A percentile compares a stretch with the other conserved stretches of the same genome.
Conservation (phyloP, 2,888 invertebrate species). For the Hedya salicella region DNA sequence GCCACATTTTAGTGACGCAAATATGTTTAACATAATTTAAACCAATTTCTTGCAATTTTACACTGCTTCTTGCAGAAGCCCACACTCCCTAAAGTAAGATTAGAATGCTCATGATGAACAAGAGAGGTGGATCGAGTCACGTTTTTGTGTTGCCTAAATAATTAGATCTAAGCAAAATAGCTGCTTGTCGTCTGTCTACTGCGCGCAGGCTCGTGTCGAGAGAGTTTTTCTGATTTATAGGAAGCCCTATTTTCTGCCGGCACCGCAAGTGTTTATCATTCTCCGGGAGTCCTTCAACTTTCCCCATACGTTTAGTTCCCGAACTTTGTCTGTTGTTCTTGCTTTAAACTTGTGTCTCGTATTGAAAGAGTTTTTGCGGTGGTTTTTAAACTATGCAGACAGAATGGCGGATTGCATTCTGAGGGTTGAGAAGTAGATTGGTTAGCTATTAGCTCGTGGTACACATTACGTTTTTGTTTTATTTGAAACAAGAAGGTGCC, state of each 20-base stretch:
- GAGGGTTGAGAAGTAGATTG: background rate
- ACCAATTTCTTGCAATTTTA: too few species aligned
- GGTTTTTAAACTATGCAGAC: constrained; percentile 30
- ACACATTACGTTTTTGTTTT: too few species aligned
- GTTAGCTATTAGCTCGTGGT: too few species aligned
- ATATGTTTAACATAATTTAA: too few species aligned
- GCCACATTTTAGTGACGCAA: too few species aligned
- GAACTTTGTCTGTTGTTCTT: constrained; percentile 54
- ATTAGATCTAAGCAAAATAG: too few species aligned
- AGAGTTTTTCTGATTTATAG: constrained; percentile 47
- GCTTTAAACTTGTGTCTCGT: constrained; percentile 44
- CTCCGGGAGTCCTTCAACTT: constrained; percentile 60
- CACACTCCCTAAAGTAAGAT: too few species aligned
- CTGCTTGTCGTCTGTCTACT: constrained; percentile 15
- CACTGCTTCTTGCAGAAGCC: too few species aligned
- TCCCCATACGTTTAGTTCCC: constrained; percentile 59
- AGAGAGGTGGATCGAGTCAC: too few species aligned
- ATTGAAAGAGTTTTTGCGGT: constrained; percentile 19
- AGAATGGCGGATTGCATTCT: constrained; percentile 12
- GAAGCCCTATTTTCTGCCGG: constrained; percentile 37
- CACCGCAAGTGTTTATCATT: constrained; percentile 59
- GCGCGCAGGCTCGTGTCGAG: constrained; percentile 7
- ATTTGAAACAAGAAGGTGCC: too few species aligned
- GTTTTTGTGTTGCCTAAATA: too few species aligned
- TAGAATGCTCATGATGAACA: too few species aligned